These are phyloP conservation scores for Cladopsammia gracilis DNA, from an alignment of 64 coral and sea anemone species.

Conservation along the genomic window DNA sequence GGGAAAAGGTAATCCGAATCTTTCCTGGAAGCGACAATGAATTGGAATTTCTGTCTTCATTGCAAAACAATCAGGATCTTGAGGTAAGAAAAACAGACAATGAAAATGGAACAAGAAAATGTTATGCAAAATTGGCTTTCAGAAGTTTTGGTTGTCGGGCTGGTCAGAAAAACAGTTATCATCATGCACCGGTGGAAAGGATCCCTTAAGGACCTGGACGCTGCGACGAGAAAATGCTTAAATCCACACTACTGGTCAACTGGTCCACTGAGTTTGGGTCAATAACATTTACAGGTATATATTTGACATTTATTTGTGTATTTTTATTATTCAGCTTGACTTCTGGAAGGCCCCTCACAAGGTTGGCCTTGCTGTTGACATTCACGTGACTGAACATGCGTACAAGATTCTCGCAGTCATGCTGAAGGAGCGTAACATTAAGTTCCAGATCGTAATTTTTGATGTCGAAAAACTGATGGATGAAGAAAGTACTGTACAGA, in stretches of 20 bases:
- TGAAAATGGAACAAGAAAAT: too few relatives aligned
- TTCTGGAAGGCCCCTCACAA: slow-evolving; percentile 59
- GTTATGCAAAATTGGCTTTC: too few relatives aligned
- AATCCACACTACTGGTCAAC: too few relatives aligned
- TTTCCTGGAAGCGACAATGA: slow-evolving; percentile 43
- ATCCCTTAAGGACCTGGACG: too few relatives aligned
- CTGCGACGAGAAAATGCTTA: too few relatives aligned
- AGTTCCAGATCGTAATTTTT: slow-evolving; percentile 41
- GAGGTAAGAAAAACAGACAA: neutral
- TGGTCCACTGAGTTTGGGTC: too few relatives aligned
- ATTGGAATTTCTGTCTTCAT: neutral
- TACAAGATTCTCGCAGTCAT: slow-evolving; percentile 51
- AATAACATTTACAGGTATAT: neutral
- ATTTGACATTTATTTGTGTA: neutral
- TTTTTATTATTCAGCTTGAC: slow-evolving; percentile 25
- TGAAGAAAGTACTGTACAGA: neutral
- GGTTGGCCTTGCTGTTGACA: slow-evolving; percentile 34
- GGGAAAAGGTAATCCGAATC: slow-evolving; percentile 68
- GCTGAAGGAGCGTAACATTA: neutral
- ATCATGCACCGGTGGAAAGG: too few relatives aligned
- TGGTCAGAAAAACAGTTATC: too few relatives aligned
- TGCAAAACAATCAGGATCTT: slow-evolving; percentile 39
- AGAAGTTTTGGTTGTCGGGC: too few relatives aligned
- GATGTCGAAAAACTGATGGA: slow-evolving; percentile 62
- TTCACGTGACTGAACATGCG: slow-evolving; percentile 33